Evolutionary conservation across 2,113 vertebrate genomes (phyloP), one percentile per base, ranked within the genome.

Genomic region (Heterocephalus glaber): DNA sequence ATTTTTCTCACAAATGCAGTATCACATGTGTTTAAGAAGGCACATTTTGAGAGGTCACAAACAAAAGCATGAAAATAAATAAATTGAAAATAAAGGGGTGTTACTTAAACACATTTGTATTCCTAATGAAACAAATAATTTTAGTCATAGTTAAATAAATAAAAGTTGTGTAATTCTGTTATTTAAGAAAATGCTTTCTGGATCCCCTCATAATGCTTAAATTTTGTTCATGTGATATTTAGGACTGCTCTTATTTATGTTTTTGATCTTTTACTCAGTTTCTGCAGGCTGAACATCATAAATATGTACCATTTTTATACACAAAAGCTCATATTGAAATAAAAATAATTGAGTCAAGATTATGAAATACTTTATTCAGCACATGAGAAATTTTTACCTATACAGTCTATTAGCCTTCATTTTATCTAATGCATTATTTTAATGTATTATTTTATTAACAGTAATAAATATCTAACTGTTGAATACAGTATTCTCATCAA

Each of bases 1-100:
- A 47, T 88, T 17, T 44, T 88, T 93, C 83, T 89, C 58, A 86
- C 89, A 79, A 94, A n/a, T 5, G 11, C 86, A 82, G 35, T 70
- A 61, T 58, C 38, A 26, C 20, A 44, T 30, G 38, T 24, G 4
- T 72, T 61, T 2, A 54, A 30, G 22, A 76, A 85, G 66, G 19
- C 61, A 61, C 1, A 0, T 77, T 68, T 81, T 82, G 38, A 80
- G 88, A 89, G 41, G 28, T 92, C 44, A 89, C 52, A 63, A 85
- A 66, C n/a, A 61, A 92, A 94, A 86, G 7, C 13, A 61, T 17
- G 49, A 12, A 11, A 94, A 68, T 28, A 93, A 94, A 11, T n/a
- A 44, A 56, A 8, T 0, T 63, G 33, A 86, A 94, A 83, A 80
- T 74, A 66, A 63, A 90, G 11, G 33, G 44, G 1, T 81, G 1